These are phyloP conservation scores for Diadromus collaris DNA, from an alignment of 2,888 invertebrate species.

Conservation along the genomic window DNA sequence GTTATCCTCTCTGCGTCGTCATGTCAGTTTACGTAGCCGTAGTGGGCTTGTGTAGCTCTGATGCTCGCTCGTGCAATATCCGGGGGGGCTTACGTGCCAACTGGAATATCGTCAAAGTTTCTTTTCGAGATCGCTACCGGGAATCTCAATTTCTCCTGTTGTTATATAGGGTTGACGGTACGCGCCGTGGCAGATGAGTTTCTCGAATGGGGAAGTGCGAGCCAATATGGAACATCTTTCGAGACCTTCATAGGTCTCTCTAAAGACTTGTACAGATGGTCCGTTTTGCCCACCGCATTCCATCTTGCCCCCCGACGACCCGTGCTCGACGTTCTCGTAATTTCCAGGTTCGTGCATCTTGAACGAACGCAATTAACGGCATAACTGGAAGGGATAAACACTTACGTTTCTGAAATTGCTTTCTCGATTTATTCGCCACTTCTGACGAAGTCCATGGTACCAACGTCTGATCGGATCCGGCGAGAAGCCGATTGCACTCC, in stretches of 20 bases:
- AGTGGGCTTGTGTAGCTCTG: neutral
- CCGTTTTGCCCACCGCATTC: neutral
- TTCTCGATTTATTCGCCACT: slow-evolving; percentile 57
- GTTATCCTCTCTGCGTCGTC: neutral
- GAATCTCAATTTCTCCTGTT: neutral
- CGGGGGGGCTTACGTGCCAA: neutral
- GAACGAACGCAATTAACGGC: neutral
- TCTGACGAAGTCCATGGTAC: slow-evolving; percentile 1
- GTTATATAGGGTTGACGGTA: neutral
- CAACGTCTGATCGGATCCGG: slow-evolving; percentile 48
- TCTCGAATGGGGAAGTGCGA: too few relatives aligned
- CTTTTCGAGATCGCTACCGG: neutral
- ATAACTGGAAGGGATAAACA: slow-evolving; percentile 9
- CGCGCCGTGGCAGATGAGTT: too few relatives aligned
- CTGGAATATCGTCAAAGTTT: neutral
- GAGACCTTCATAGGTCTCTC: neutral
- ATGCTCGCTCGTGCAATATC: neutral
- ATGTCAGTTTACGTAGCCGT: neutral
- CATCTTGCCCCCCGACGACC: neutral
- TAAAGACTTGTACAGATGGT: neutral
- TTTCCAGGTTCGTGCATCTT: neutral
- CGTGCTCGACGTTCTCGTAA: neutral
- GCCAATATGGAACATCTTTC: neutral
- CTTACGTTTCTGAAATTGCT: slow-evolving; percentile 54
- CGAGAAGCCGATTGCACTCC: slow-evolving; percentile 52